phyloP scores from a whole-genome alignment of 2,888 invertebrate species.

The Trachelus troglodyta region DNA sequence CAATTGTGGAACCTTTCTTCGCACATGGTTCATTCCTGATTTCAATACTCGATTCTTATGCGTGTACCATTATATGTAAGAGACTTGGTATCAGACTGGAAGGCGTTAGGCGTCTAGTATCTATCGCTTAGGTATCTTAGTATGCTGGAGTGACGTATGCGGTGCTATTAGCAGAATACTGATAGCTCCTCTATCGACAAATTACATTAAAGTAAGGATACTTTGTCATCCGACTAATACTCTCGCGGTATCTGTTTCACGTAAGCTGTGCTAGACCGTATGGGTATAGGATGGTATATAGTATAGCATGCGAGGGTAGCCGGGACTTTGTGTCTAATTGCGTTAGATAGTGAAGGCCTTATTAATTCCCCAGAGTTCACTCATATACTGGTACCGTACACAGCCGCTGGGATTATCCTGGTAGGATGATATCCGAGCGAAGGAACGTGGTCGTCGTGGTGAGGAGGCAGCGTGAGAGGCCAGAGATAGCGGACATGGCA shows the following conservation, averaged over 20 bases:
- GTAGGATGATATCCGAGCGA: constrained; percentile 4
- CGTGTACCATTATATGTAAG: neutral
- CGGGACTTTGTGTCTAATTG: constrained; percentile 56
- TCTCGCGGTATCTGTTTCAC: constrained; percentile 28
- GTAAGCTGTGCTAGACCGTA: constrained; percentile 5
- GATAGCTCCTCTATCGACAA: constrained; percentile 46
- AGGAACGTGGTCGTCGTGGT: constrained; percentile 21
- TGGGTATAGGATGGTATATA: neutral
- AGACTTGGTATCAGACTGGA: neutral
- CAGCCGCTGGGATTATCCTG: constrained; percentile 46
- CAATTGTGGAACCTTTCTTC: neutral
- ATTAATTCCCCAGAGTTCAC: constrained; percentile 60
- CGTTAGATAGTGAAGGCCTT: constrained; percentile 63
- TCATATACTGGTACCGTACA: constrained; percentile 30
- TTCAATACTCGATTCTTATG: neutral
- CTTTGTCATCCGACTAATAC: constrained; percentile 32
- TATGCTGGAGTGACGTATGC: neutral
- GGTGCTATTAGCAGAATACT: neutral
- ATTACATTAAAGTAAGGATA: constrained; percentile 39
- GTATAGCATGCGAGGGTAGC: constrained; percentile 10
- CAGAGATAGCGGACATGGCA: constrained; percentile 65
- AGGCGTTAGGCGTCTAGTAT: neutral
- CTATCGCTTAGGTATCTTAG: neutral
- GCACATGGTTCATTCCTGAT: neutral
- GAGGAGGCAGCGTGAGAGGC: constrained; percentile 40